phyloP scores from a whole-genome alignment of 2,888 invertebrate genomes.

The Tachina grossa region DNA sequence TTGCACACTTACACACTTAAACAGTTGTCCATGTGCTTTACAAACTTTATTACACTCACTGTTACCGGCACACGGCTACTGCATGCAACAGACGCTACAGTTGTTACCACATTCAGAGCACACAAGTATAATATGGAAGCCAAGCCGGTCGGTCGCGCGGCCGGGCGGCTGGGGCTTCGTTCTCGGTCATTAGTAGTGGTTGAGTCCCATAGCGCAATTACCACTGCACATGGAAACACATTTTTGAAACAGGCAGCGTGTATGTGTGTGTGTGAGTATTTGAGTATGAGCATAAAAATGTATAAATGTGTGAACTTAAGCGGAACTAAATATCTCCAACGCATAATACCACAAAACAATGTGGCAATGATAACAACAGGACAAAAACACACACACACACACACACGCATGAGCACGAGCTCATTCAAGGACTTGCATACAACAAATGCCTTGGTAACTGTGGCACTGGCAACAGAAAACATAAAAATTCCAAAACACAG shows the following conservation, averaged over 20 bases:
- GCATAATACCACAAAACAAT: constrained; percentile 62
- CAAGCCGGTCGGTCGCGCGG: neutral
- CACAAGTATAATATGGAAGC: neutral
- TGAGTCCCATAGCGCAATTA: constrained; percentile 45
- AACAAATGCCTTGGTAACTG: constrained; percentile 51
- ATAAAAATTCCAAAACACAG: constrained; percentile 66
- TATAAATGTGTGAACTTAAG: constrained; percentile 59
- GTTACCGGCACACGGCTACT: neutral
- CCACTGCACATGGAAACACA: neutral
- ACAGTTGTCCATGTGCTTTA: constrained; percentile 33
- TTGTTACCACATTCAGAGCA: constrained; percentile 22
- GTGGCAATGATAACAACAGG: constrained; percentile 60
- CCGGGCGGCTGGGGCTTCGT: neutral
- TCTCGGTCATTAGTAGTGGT: constrained; percentile 44
- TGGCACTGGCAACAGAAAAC: constrained; percentile 41
- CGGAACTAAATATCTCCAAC: constrained; percentile 68
- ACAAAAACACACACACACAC: constrained; percentile 1
- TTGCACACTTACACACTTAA: constrained; percentile 65
- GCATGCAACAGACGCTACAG: constrained; percentile 47
- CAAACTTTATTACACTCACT: constrained; percentile 2
- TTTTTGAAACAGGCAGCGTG: neutral
- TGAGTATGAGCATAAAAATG: neutral
- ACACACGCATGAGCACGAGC: neutral
- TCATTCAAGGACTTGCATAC: constrained; percentile 12
- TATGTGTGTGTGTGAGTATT: constrained; percentile 6